These are phyloP conservation scores for Ptychochromis oligacanthus DNA, from an alignment of 2,113 vertebrate genomes.

Conservation along the genomic window DNA sequence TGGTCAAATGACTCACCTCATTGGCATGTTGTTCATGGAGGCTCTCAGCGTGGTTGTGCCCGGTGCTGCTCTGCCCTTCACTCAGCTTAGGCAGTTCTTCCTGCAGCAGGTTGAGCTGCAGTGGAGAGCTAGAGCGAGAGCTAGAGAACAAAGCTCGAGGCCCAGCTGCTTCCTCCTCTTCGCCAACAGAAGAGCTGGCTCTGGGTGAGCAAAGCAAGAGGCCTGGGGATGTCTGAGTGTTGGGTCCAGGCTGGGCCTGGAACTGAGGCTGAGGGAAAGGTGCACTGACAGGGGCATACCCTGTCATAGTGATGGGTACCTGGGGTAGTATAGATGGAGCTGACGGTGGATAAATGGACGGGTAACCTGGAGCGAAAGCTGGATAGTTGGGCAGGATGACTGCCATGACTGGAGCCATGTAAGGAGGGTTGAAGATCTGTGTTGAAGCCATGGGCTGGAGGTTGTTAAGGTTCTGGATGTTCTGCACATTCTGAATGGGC, in stretches of 20 bases:
- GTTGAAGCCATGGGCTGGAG: slow-evolving; percentile 55
- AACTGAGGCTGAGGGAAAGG: slow-evolving; percentile 57
- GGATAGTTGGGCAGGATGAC: slow-evolving; percentile 81
- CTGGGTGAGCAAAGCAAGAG: slow-evolving; percentile 52
- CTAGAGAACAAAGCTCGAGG: slow-evolving; percentile 70
- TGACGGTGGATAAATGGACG: slow-evolving; percentile 62
- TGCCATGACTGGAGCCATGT: slow-evolving; percentile 76
- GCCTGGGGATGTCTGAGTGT: slow-evolving; percentile 1
- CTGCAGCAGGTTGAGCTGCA: slow-evolving; percentile 88
- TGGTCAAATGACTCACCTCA: slow-evolving; percentile 48
- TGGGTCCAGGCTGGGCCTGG: slow-evolving; percentile 34
- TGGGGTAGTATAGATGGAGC: slow-evolving; percentile 48
- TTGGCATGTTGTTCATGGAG: slow-evolving; percentile 67
- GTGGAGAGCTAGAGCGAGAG: slow-evolving; percentile 86
- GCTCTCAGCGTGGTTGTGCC: slow-evolving; percentile 62
- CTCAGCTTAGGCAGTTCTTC: slow-evolving; percentile 81
- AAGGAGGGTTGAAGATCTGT: slow-evolving; percentile 73
- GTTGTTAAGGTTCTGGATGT: slow-evolving; percentile 54
- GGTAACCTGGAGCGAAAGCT: slow-evolving; percentile 66
- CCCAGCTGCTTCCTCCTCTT: slow-evolving; percentile 60
- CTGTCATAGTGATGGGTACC: slow-evolving; percentile 44
- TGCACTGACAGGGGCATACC: slow-evolving; percentile 37
- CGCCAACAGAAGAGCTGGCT: slow-evolving; percentile 52
- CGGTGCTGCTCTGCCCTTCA: slow-evolving; percentile 62
- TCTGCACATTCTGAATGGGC: slow-evolving; percentile 57